phyloP scores from a whole-genome alignment of 2,113 vertebrate genomes.

The Sapayoa aenigma region DNA sequence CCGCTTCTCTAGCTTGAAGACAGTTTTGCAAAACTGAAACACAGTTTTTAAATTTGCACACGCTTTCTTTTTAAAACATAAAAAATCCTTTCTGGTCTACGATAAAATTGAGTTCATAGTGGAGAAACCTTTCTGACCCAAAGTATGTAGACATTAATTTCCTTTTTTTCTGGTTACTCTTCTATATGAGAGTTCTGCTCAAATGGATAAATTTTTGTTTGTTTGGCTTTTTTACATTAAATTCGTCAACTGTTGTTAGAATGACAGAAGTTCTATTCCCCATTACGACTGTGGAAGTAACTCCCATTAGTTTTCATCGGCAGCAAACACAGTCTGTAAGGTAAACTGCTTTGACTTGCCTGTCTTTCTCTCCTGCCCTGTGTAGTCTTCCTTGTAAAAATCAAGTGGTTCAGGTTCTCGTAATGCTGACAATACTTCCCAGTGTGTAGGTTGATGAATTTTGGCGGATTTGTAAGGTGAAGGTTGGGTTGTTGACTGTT shows the following conservation, averaged over 20 bases:
- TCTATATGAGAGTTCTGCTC: background rate
- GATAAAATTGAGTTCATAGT: background rate
- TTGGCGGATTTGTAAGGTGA: background rate
- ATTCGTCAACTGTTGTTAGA: background rate
- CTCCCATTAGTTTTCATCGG: background rate
- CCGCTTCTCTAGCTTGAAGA: background rate
- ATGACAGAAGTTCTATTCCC: background rate
- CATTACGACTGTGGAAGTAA: background rate
- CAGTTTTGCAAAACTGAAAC: background rate
- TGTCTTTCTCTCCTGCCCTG: background rate
- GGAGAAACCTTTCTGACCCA: background rate
- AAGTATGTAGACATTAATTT: background rate
- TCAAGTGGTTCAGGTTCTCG: background rate
- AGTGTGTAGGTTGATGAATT: background rate
- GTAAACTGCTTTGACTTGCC: background rate
- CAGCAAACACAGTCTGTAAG: background rate
- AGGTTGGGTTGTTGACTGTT: background rate
- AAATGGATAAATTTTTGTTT: background rate
- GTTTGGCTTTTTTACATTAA: background rate
- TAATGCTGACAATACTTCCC: background rate
- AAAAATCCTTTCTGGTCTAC: background rate
- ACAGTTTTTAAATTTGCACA: background rate
- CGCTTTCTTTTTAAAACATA: background rate
- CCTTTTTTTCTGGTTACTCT: background rate
- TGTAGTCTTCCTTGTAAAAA: background rate